Conservation (phyloP, 2,888 invertebrate genomes). For the Lampropteryx suffumata region DNA sequence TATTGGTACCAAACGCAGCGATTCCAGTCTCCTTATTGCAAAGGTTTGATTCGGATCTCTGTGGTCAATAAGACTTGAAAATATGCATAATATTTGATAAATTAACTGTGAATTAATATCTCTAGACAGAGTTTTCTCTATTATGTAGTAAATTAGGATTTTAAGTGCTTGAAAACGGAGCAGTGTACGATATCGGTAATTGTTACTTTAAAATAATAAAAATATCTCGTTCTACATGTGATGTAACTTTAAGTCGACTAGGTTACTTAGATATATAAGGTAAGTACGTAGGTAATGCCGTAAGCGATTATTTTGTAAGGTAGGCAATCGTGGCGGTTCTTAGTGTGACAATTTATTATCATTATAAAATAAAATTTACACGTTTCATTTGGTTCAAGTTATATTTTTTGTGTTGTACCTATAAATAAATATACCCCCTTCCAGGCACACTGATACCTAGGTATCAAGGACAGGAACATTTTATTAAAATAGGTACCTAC, state of each 20-base stretch:
- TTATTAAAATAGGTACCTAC: no score
- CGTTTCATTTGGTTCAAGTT: constrained; percentile 42
- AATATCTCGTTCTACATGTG: constrained; percentile 81
- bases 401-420: constrained; percentile 4
- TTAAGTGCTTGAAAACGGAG: constrained; percentile 53
- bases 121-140: constrained; percentile 24
- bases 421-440: no score
- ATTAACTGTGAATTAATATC: constrained; percentile 23
- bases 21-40: neutral
- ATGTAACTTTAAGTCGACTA: constrained; percentile 77
- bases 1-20: neutral
- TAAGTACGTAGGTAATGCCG: constrained; percentile 53
- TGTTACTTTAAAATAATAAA: constrained; percentile 65
- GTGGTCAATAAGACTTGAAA: constrained; percentile 6
- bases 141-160: constrained; percentile 12
- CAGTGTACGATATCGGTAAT: constrained; percentile 58
- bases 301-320: constrained; percentile 64
- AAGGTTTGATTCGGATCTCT: neutral
- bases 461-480: no score
- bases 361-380: constrained; percentile 78
- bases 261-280: constrained; percentile 53
- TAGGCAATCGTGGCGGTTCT: constrained; percentile 68
- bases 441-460: no score
- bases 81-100: constrained; percentile 18
- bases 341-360: constrained; percentile 78